Conservation (phyloP, 1,140 invertebrate species). For the Lordiphosa clarofinis region DNA sequence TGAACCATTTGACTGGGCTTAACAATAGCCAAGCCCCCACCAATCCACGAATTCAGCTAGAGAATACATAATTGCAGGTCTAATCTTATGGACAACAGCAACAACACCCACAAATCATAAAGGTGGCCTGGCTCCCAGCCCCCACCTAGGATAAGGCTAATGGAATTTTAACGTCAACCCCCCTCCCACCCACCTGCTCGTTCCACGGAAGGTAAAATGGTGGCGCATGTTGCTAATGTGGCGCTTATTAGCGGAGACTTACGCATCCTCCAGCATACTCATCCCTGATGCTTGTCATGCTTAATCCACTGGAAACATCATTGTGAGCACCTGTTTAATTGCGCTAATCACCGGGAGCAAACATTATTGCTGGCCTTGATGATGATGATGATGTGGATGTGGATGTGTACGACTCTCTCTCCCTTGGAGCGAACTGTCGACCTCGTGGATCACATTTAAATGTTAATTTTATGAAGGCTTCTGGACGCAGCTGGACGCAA, state of each 20-base stretch:
- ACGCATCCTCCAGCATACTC: slow-evolving; percentile 17
- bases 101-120: slow-evolving; percentile 53
- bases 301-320: slow-evolving; percentile 78
- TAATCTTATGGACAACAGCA: slow-evolving; percentile 10
- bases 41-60: background rate
- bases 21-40: background rate
- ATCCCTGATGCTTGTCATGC: slow-evolving; percentile 22
- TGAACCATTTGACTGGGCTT: slow-evolving; percentile 3
- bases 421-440: slow-evolving; percentile 4
- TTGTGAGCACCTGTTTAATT: slow-evolving; percentile 80
- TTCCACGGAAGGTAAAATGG: slow-evolving; percentile 46
- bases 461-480: slow-evolving; percentile 41
- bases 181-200: too few species aligned
- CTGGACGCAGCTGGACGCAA: slow-evolving; percentile 3
- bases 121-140: slow-evolving; percentile 1
- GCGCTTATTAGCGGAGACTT: slow-evolving; percentile 52
- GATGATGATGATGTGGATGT: slow-evolving; percentile 21
- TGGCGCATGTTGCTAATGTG: slow-evolving; percentile 66
- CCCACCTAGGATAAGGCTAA: slow-evolving; percentile 40
- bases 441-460: slow-evolving; percentile 29
- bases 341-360: slow-evolving; percentile 75
- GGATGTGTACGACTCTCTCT: background rate
- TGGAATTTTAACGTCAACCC: slow-evolving; percentile 68
- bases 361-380: slow-evolving; percentile 52
- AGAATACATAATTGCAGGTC: slow-evolving; percentile 11